Conservation (phyloP, 2,888 invertebrate species). For the Isoperla grammatica region DNA sequence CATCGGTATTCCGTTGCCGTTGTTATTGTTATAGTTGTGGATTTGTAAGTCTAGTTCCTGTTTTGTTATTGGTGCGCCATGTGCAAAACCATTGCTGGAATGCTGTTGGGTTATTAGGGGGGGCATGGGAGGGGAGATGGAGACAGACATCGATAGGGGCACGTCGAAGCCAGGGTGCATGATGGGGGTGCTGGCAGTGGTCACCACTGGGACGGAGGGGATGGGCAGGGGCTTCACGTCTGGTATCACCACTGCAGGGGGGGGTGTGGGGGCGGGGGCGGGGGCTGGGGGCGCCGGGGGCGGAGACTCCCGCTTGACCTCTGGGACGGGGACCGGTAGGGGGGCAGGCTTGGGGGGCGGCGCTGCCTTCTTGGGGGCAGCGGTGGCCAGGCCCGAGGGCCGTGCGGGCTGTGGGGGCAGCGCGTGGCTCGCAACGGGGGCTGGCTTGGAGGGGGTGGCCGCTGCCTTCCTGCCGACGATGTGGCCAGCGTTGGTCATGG, state of each 20-base stretch:
- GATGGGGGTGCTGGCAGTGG: conserved; percentile 14
- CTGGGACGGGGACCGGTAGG: background rate
- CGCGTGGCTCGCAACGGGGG: conserved; percentile 42
- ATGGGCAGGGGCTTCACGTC: background rate
- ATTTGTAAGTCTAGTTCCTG: conserved; percentile 8
- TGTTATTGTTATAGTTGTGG: conserved; percentile 40
- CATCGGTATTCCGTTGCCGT: conserved; percentile 46
- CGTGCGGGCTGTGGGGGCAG: conserved; percentile 38
- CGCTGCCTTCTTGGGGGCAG: conserved; percentile 27
- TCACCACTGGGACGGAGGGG: background rate
- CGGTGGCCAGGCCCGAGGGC: conserved; percentile 38
- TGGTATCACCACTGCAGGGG: background rate
- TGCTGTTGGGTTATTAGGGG: conserved; percentile 49
- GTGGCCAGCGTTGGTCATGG: conserved; percentile 33
- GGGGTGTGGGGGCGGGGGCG: background rate
- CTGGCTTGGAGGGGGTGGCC: conserved; percentile 34
- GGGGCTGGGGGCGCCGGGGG: background rate
- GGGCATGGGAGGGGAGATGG: conserved; percentile 42
- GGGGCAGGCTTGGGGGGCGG: conserved; percentile 18
- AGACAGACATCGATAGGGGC: conserved; percentile 11
- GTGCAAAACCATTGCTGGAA: conserved; percentile 24
- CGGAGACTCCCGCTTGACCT: background rate
- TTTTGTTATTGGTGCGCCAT: conserved; percentile 7
- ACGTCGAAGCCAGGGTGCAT: conserved; percentile 28
- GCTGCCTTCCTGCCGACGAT: conserved; percentile 28